phyloP scores from a whole-genome alignment of 2,888 invertebrate genomes.

The Aphodius sticticus region DNA sequence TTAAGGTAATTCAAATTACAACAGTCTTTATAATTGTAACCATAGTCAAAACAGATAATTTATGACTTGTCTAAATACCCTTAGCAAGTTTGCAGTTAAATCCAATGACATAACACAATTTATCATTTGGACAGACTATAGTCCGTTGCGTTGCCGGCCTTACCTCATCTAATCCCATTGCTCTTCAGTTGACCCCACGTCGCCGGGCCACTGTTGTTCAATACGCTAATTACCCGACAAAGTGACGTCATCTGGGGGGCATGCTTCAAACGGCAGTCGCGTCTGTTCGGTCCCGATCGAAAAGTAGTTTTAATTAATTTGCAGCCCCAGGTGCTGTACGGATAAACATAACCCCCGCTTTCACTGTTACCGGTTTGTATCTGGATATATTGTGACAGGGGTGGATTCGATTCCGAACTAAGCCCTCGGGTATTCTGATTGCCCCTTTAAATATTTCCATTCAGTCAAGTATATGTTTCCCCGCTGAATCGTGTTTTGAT shows the following conservation, averaged over 20 bases:
- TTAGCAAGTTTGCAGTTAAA: not conserved
- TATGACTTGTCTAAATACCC: not conserved
- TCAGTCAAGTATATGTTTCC: constrained; percentile 19
- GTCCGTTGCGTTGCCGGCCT: constrained; percentile 16
- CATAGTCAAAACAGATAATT: not conserved
- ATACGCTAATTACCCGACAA: constrained; percentile 36
- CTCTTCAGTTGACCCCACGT: constrained; percentile 23
- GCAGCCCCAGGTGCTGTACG: constrained; percentile 36
- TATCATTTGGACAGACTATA: not conserved
- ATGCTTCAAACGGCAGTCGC: constrained; percentile 40
- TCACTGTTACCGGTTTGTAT: constrained; percentile 20
- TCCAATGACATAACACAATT: constrained; percentile 20
- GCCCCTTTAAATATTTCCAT: constrained; percentile 14
- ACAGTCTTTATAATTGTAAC: too few species aligned
- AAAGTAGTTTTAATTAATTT: constrained; percentile 40
- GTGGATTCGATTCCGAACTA: not conserved
- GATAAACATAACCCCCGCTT: constrained; percentile 33
- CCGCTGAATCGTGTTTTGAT: constrained; percentile 32
- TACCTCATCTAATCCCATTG: constrained; percentile 4
- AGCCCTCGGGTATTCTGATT: not conserved
- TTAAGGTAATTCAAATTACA: too few species aligned
- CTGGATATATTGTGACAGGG: not conserved
- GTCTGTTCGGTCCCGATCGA: constrained; percentile 35
- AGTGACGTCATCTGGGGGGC: constrained; percentile 40
- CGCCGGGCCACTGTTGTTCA: constrained; percentile 13